Base-by-base conservation (phyloP, 2,113 vertebrate species). In the Lepisosteus oculatus region DNA sequence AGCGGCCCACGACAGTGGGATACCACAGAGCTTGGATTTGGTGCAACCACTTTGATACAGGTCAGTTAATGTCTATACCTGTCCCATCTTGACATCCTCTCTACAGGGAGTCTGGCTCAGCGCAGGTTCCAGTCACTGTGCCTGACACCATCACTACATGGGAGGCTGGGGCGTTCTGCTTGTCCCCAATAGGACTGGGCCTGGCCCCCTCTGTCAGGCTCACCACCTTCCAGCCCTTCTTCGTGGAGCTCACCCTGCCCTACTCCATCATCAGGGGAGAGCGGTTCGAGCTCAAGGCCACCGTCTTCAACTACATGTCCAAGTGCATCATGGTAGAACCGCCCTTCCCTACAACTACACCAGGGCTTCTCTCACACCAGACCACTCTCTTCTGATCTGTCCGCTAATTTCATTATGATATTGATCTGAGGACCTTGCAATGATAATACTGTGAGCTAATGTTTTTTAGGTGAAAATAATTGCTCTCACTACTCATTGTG, bases 91-190 rank as follows among this genome's bases (percentile, higher is more conserved):
- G 29, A 55, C 74, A 8, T 65, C 3, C 62, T 67, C 15, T 63
- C 68, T 66, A 6, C 81, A 96, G 95, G 67, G 77, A 79, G 0
- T 80, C 89, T 17, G 95, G 95, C 42, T 72, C 44, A 61, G 83
- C 83, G 65, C 78, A 92, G 3, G 4, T 94, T 15, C 51, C 67
- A 61, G 61, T 92, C 17, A 93, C 77, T 0, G 86, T 90, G 61
- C 95, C 96, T 0, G 93, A 96, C 78, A 94, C 92, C 71, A 95
- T 97, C 85, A 97, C 95, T 6, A 88, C 93, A n/a, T 97, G 95
- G 95, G 93, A 90, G 76, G 92, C 92, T 0, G 90, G 92, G 69
- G 83, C 86, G 14, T 89, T 95, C 85, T 98, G 95, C 81, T 80
- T 92, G 75, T 94, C 93, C 0, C 51, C 87, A 3, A 9, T 72